A percentile compares a stretch with the other conserved stretches of the same genome.
These are phyloP conservation scores for Platyscelio sp. DNA, from an alignment of 2,888 invertebrate species.

Conservation along the genomic window DNA sequence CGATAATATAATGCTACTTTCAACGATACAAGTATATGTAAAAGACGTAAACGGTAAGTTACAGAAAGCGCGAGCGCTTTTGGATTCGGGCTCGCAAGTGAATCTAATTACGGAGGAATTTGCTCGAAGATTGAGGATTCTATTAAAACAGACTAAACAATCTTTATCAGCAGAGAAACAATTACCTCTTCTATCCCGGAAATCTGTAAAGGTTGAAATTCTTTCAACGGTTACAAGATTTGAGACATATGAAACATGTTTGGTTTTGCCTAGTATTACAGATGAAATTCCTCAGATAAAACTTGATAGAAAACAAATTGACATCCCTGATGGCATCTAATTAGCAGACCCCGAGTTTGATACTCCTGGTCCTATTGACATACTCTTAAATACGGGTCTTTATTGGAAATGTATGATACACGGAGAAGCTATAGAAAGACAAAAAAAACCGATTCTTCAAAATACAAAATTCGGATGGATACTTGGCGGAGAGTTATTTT, in stretches of 20 bases:
- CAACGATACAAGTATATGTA: not conserved
- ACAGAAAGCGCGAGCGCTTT: conserved; percentile 1
- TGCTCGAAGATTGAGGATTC: not conserved
- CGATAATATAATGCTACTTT: not conserved
- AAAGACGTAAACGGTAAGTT: not conserved
- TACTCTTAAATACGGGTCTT: not conserved
- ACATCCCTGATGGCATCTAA: not conserved
- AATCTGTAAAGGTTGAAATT: not conserved
- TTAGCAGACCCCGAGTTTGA: conserved; percentile 21
- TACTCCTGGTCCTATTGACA: not conserved
- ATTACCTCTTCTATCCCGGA: not conserved
- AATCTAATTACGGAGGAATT: not conserved
- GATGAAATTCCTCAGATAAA: conserved; percentile 1
- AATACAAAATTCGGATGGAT: conserved; percentile 15
- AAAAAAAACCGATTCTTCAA: not conserved
- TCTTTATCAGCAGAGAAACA: not conserved
- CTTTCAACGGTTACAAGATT: not conserved
- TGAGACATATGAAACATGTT: not conserved
- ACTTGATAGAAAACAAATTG: not conserved
- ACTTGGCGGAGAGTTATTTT: not conserved
- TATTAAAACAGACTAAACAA: not conserved
- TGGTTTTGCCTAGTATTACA: not conserved
- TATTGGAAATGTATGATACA: not conserved
- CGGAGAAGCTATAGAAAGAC: not conserved
- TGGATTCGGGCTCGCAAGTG: not conserved